phyloP scores from a whole-genome alignment of 2,113 vertebrate genomes.

The Corythaeola cristata region DNA sequence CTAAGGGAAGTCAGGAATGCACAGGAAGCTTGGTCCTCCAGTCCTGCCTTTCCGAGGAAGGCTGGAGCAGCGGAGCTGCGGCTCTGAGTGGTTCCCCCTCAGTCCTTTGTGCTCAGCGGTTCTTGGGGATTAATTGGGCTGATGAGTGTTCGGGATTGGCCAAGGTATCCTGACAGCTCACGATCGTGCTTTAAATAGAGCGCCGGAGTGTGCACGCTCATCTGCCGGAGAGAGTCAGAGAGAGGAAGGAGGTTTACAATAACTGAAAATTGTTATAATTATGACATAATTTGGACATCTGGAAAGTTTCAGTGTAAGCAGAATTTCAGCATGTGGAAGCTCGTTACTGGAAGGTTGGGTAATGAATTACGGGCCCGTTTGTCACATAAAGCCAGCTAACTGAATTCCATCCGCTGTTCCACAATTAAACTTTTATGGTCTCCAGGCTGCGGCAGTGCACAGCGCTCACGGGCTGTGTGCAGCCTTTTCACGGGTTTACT shows the following conservation, averaged over 20 bases:
- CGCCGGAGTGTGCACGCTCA: not conserved
- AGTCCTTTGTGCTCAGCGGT: not conserved
- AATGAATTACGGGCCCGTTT: not conserved
- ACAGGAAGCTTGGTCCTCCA: not conserved
- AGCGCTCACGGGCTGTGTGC: not conserved
- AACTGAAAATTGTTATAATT: constrained; percentile 32
- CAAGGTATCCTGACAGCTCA: constrained; percentile 4
- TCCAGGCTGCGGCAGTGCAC: not conserved
- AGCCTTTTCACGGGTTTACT: not conserved
- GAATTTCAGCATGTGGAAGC: not conserved
- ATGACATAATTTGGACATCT: constrained; percentile 52
- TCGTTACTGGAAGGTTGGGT: not conserved
- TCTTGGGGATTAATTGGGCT: not conserved
- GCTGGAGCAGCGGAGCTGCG: not conserved
- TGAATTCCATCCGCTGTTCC: not conserved
- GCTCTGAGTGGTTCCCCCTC: not conserved
- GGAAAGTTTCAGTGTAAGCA: constrained; percentile 41
- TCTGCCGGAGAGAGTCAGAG: not conserved
- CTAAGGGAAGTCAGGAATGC: not conserved
- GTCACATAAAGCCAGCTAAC: constrained; percentile 6
- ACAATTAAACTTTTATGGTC: not conserved
- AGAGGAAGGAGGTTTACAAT: constrained; percentile 31
- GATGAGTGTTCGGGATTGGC: not conserved
- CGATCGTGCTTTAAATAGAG: not conserved
- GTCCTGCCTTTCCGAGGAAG: not conserved